phyloP scores from a whole-genome alignment of 2,113 vertebrate genomes.

The Numenius arquata region DNA sequence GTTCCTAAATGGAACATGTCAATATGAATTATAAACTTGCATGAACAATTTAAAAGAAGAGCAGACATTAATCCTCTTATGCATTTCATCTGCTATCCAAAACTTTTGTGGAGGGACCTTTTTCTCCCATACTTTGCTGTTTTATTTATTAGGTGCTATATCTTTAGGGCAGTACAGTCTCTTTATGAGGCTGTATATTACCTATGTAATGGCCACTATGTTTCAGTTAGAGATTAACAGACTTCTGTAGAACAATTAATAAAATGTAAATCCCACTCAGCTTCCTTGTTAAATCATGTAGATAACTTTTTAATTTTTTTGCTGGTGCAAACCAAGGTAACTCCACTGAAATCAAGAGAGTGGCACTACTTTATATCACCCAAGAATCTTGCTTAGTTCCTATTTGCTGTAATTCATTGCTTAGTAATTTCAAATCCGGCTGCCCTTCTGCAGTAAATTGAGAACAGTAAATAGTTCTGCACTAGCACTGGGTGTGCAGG shows the following conservation, averaged over 20 bases:
- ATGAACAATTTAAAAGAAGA: neutral
- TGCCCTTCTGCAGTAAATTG: neutral
- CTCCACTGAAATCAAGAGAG: neutral
- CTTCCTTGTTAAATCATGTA: neutral
- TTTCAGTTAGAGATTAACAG: neutral
- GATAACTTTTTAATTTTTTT: neutral
- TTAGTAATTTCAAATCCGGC: neutral
- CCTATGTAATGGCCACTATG: neutral
- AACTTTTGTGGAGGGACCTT: neutral
- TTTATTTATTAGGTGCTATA: neutral
- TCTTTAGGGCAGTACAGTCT: accelerated
- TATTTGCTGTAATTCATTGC: neutral
- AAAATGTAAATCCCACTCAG: neutral
- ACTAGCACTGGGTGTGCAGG: neutral
- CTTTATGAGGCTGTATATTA: neutral
- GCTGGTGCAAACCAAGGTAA: neutral
- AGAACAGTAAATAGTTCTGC: neutral
- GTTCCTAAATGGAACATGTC: neutral
- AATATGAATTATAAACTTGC: neutral
- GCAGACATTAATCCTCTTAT: neutral
- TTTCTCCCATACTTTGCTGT: neutral
- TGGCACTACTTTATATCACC: neutral
- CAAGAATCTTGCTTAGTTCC: neutral
- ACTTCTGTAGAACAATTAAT: neutral
- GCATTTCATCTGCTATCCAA: neutral